Base-by-base conservation (phyloP, 1,140 invertebrate species). In the Drosophila yakuba region DNA sequence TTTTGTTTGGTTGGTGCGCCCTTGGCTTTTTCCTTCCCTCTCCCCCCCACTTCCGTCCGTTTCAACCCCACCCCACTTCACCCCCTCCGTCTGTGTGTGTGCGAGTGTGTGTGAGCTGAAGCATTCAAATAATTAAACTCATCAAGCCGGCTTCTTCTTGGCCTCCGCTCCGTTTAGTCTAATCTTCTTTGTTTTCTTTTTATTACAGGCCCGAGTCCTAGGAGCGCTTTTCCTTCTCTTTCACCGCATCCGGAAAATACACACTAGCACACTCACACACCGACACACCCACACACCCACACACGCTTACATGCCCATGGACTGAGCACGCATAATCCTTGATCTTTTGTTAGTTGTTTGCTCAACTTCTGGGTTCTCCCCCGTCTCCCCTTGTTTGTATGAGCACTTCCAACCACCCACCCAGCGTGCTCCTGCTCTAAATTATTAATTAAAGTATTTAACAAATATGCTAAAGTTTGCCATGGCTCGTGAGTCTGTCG, bases 391-490 rank as follows among this genome's bases (percentile, higher is more conserved):
- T 41, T 39, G 55, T 66, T 51, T 61, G 59, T 67, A 56, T 44
- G 54, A 66, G 56, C 20, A 32, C 50, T 61, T 25, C 23, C 44
- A 11, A 45, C 36, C 39, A 11, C 41, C 47, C 69, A 1, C 41
- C 47, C 69, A 1, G 12, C 25, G 20, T 20, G 14, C 20, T 43
- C 63, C 58, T 61, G 61, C 57, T 68, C 84, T 88, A 89, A 86
- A 86, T 88, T 88, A 86, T 86, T 86, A 86, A 86, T 86, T 86
- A 86, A 86, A 86, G 79, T 86, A 86, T 86, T 86, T 86, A 86
- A 82, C 83, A 86, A 86, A 86, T 82, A 86, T 88, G 82, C 82
- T 77, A 88, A 83, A 83, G 84, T 83, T 88, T 76, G 60, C 83
- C 75, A 60, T 59, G 47, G 66, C 68, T 72, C 80, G 57, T 60